A percentile compares a stretch with the other conserved stretches of the same genome.
phyloP scores from a whole-genome alignment of 1,140 invertebrate genomes.

The Panonychus citri region DNA sequence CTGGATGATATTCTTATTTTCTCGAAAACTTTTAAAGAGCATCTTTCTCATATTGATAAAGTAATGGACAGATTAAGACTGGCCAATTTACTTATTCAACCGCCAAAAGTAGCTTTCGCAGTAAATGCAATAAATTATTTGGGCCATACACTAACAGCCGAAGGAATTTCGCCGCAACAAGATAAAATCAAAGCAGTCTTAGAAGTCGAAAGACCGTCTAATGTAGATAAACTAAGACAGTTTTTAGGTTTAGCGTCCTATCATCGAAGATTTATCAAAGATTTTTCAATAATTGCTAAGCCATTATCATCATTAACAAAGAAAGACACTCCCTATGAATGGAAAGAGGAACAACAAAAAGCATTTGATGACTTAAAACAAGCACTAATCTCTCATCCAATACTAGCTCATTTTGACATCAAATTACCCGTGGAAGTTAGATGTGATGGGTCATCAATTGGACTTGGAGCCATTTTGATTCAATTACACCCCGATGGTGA shows the following conservation, averaged over 20 bases:
- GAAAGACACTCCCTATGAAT: conserved; percentile 21
- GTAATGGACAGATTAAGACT: conserved; percentile 10
- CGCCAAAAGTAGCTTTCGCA: conserved; percentile 10
- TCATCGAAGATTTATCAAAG: conserved; percentile 6
- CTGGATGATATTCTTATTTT: conserved; percentile 17
- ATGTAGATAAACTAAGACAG: not conserved
- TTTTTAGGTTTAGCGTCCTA: conserved; percentile 8
- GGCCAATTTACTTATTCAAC: not conserved
- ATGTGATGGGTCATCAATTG: not conserved
- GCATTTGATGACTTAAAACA: not conserved
- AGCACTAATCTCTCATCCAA: not conserved
- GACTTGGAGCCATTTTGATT: conserved; percentile 1
- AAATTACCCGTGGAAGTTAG: not conserved
- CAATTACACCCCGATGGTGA: not conserved
- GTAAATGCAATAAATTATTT: conserved; percentile 8
- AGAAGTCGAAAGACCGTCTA: conserved; percentile 5
- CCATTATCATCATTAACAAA: conserved; percentile 21
- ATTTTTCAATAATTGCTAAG: conserved; percentile 14
- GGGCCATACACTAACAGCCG: conserved; percentile 6
- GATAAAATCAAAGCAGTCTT: conserved; percentile 4
- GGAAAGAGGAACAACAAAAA: conserved; percentile 16
- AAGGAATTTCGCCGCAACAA: not conserved
- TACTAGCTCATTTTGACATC: not conserved
- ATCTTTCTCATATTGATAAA: not conserved
- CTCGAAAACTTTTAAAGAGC: conserved; percentile 14